Evolutionary conservation across 1,140 invertebrate genomes (phyloP).

Genomic region (Vanessa atalanta): DNA sequence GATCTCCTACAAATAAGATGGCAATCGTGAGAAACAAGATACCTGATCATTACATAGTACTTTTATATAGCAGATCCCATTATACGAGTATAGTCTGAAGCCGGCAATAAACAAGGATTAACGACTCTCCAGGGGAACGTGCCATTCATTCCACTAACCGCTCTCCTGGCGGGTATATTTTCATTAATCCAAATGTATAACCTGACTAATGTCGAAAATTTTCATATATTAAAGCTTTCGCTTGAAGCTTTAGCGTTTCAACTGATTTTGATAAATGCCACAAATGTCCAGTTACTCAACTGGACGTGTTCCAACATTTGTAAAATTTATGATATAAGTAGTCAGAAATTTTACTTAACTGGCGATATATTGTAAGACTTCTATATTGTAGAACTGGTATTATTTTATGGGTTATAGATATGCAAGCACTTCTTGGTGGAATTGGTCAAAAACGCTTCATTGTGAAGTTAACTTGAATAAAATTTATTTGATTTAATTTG

Average conservation of each 20-base stretch:
- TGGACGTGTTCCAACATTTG: too few relatives aligned
- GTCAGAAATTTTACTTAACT: too few relatives aligned
- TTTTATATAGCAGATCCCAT: neutral
- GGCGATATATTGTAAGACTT: too few relatives aligned
- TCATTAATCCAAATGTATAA: neutral
- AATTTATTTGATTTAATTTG: too few relatives aligned
- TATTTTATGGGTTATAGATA: too few relatives aligned
- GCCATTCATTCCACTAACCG: neutral
- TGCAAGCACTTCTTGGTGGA: too few relatives aligned
- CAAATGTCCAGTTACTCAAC: too few relatives aligned
- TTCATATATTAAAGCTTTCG: neutral
- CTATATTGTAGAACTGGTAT: too few relatives aligned
- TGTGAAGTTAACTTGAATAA: too few relatives aligned
- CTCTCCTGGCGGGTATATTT: neutral
- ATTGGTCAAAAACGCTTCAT: too few relatives aligned
- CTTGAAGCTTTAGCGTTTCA: neutral
- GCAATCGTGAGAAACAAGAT: neutral
- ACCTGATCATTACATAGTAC: neutral
- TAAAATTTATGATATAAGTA: too few relatives aligned
- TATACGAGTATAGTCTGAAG: neutral
- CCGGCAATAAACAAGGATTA: conserved; percentile 4
- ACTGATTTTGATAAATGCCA: neutral
- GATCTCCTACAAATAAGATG: neutral
- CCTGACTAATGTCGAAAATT: neutral
- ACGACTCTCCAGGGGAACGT: neutral